phyloP scores from a whole-genome alignment of 2,113 vertebrate species.

The Atractosteus spatula region DNA sequence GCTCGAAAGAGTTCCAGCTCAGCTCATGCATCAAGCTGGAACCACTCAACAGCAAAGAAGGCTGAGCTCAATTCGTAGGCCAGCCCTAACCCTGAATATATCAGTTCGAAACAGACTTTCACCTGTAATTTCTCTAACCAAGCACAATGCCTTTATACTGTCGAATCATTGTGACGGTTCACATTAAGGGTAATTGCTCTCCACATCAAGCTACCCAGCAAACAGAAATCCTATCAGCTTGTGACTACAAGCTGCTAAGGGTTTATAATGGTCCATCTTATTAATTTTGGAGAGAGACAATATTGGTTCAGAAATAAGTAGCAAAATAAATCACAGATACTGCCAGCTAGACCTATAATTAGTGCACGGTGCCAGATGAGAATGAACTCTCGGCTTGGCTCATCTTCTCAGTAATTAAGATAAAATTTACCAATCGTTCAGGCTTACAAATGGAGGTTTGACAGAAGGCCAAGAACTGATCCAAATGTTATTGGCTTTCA shows the following conservation, averaged over 20 bases:
- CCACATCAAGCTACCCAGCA: conserved; percentile 37
- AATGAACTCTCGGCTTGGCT: conserved; percentile 44
- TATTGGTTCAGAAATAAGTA: conserved; percentile 51
- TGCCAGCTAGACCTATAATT: conserved; percentile 58
- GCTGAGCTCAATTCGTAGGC: too few species aligned
- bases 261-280: conserved; percentile 41
- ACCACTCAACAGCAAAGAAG: too few species aligned
- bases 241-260: conserved; percentile 40
- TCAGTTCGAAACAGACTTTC: too few species aligned
- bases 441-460: conserved; percentile 62
- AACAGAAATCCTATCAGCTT: conserved; percentile 47
- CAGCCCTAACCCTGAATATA: too few species aligned
- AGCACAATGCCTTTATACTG: neutral
- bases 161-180: conserved; percentile 6
- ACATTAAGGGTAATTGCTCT: conserved; percentile 47
- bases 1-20: too few species aligned
- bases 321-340: conserved; percentile 32
- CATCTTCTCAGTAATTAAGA: conserved; percentile 54
- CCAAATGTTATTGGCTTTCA: conserved; percentile 51
- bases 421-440: conserved; percentile 53
- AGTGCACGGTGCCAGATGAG: conserved; percentile 40
- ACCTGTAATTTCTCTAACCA: conserved; percentile 4
- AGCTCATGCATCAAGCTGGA: too few species aligned
- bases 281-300: conserved; percentile 57
- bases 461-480: conserved; percentile 59